Base-by-base conservation (phyloP, 1,140 invertebrate genomes). In the Bicyclus anynana region DNA sequence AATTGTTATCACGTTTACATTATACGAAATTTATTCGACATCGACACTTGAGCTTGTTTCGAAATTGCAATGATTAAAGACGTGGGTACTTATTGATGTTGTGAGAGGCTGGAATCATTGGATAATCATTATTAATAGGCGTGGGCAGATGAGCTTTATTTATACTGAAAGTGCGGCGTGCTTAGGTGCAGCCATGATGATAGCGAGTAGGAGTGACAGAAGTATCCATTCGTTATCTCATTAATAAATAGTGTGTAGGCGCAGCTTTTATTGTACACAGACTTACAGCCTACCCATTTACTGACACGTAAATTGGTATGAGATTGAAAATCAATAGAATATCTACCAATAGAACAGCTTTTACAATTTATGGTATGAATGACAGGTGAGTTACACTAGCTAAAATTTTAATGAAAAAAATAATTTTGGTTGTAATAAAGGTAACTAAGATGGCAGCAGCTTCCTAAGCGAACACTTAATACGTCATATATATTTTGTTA, bases 1-100 rank as follows among this genome's bases (percentile, higher is more conserved):
- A 87, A 87, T 87, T 87, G 84, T 87, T 87, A 87, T 87, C 84
- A 87, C 84, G 83, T 87, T 87, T 87, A 87, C 84, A 85, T 87
- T 87, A 86, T 86, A 84, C 81, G 71, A 82, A 86, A 87, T 84
- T 87, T 86, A 87, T 87, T 87, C 84, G 83, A 86, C 83, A 84
- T 79, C 84, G 79, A 87, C 74, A 84, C 83, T 86, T 77, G 80
- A 77, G 81, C 83, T 84, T 81, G 84, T 84, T 86, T 84, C 77
- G 74, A 87, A 87, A 87, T 87, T 87, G 84, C 84, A 86, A 87
- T 87, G 81, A 84, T 87, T 86, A 85, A 86, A 87, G 75, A 79
- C 82, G 71, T 81, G 72, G 68, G 69, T 74, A 74, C 71, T 74
- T 84, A 82, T 77, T 74, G 77, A 76, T 71, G 72, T 62, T 44